phyloP scores from a whole-genome alignment of 2,888 invertebrate genomes.

The Atethmia centrago region DNA sequence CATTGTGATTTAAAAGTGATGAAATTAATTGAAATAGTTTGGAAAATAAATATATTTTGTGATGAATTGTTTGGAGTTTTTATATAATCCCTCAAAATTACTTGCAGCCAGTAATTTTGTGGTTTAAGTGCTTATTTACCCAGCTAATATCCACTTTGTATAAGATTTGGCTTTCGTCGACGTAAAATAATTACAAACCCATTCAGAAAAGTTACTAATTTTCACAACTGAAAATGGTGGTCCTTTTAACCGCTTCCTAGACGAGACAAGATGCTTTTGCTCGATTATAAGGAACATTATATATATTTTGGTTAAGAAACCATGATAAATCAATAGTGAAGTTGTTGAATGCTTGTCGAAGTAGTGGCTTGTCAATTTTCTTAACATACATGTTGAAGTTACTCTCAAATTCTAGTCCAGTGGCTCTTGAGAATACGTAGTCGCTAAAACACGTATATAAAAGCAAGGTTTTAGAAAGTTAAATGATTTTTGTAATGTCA shows the following conservation, averaged over 20 bases:
- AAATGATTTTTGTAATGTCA: slow-evolving; percentile 22
- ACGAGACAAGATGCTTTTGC: too few species aligned
- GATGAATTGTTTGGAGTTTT: slow-evolving; percentile 66
- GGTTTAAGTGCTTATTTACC: too few species aligned
- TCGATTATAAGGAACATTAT: not conserved
- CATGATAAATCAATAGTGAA: too few species aligned
- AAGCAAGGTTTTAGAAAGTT: slow-evolving; percentile 46
- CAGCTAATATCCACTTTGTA: too few species aligned
- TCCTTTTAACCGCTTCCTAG: not conserved
- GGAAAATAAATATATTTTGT: slow-evolving; percentile 80
- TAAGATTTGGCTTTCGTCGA: not conserved
- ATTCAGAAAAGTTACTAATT: not conserved
- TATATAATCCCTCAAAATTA: not conserved
- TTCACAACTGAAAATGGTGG: not conserved
- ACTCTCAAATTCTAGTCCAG: slow-evolving; percentile 32
- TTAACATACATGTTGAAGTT: slow-evolving; percentile 32
- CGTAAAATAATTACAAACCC: not conserved
- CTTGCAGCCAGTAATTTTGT: not conserved
- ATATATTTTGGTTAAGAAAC: too few species aligned
- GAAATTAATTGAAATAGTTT: slow-evolving; percentile 73
- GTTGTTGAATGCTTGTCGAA: slow-evolving; percentile 6
- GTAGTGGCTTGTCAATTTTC: slow-evolving; percentile 28
- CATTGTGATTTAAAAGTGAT: slow-evolving; percentile 83
- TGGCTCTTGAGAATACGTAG: slow-evolving; percentile 39
- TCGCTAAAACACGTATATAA: slow-evolving; percentile 18